phyloP scores from a whole-genome alignment of 1,140 invertebrate species.

The Galleria mellonella region DNA sequence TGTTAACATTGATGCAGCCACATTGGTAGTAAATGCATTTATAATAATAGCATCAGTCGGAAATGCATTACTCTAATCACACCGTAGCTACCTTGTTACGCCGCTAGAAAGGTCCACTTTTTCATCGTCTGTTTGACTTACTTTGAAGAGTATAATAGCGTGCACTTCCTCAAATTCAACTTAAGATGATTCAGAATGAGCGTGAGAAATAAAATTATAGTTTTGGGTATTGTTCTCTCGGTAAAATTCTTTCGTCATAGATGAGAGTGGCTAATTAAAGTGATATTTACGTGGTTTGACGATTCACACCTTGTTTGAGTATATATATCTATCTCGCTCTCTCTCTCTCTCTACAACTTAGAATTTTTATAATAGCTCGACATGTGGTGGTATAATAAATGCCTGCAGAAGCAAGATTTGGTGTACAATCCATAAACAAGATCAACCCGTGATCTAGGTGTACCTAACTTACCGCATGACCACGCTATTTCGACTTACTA shows the following conservation, averaged over 20 bases:
- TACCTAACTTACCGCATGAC: too few species aligned
- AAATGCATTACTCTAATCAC: slow-evolving; percentile 56
- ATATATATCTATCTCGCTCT: too few species aligned
- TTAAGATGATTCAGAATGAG: slow-evolving; percentile 43
- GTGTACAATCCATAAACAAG: too few species aligned
- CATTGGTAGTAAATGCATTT: slow-evolving; percentile 41
- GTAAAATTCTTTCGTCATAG: not conserved
- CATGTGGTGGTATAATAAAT: too few species aligned
- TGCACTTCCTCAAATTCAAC: slow-evolving; percentile 54
- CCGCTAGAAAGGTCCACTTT: slow-evolving; percentile 15
- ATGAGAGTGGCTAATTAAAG: not conserved
- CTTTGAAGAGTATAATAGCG: slow-evolving; percentile 55
- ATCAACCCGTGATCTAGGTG: too few species aligned
- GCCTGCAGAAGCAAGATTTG: too few species aligned
- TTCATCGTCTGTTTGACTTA: slow-evolving; percentile 55
- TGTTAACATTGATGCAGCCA: too few species aligned
- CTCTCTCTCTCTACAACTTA: not conserved
- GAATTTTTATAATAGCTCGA: not conserved
- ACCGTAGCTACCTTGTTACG: slow-evolving; percentile 38
- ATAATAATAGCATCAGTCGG: slow-evolving; percentile 41
- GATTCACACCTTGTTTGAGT: not conserved
- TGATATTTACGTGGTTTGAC: not conserved
- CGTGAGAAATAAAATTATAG: slow-evolving; percentile 56
- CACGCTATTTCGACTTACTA: too few species aligned
- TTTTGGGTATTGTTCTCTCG: slow-evolving; percentile 26